phyloP scores from a whole-genome alignment of 1,140 invertebrate species.

The Aphelinus atriplicis region DNA sequence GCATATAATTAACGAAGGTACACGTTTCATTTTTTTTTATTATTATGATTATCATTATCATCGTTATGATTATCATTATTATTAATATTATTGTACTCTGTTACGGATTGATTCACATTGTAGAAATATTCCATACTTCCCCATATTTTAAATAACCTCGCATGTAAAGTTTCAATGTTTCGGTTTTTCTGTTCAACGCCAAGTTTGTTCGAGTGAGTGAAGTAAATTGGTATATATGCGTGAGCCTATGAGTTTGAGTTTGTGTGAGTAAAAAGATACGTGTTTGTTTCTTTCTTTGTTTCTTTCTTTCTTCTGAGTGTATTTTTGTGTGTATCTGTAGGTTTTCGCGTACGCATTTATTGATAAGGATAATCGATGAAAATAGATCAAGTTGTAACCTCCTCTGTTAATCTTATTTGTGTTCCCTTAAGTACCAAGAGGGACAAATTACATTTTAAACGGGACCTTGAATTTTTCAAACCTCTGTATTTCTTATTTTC shows the following conservation, averaged over 20 bases:
- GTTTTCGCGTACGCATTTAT: not conserved
- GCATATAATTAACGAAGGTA: conserved; percentile 57
- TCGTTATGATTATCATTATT: too few species aligned
- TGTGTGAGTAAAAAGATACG: not conserved
- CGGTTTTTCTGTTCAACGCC: too few species aligned
- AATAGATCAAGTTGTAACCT: too few species aligned
- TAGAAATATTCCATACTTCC: conserved; percentile 14
- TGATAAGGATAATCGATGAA: conserved; percentile 4
- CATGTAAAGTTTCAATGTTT: too few species aligned
- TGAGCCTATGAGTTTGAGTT: too few species aligned
- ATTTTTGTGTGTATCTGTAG: conserved; percentile 6
- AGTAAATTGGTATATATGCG: too few species aligned
- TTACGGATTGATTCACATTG: conserved; percentile 46
- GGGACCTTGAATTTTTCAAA: conserved; percentile 48
- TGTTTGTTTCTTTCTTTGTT: conserved; percentile 41
- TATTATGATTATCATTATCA: too few species aligned
- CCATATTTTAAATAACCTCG: not conserved
- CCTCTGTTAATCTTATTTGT: conserved; percentile 24
- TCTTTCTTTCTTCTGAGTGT: conserved; percentile 35
- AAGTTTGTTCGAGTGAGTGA: too few species aligned
- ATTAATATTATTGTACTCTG: conserved; percentile 54
- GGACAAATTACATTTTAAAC: conserved; percentile 51
- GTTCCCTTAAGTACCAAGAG: conserved; percentile 57
- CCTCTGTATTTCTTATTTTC: conserved; percentile 23
- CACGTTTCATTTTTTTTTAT: conserved; percentile 41